Base-by-base conservation (phyloP, 2,888 invertebrate species). In the Acrocera orbiculus region DNA sequence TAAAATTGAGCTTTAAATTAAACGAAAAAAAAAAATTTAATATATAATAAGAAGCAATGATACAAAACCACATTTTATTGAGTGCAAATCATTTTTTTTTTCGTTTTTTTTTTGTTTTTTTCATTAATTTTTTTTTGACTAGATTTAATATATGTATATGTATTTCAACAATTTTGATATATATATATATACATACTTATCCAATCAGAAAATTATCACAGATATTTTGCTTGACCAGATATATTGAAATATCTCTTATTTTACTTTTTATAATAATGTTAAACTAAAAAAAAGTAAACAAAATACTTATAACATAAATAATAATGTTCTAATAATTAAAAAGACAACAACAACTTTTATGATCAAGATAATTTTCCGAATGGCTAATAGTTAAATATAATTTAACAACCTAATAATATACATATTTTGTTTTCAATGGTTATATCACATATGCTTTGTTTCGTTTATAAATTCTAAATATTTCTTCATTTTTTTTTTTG, bases 141-240 rank as follows among this genome's bases (percentile, higher is more conserved):
- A 4, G 10, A 5, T 22, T 22, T 22, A 22, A 22, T 6, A 5
- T 22, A 4, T 22, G 8, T 10, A 6, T n/a, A n/a, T n/a, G n/a
- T n/a, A n/a, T n/a, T n/a, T n/a, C n/a, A n/a, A n/a, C n/a, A n/a
- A n/a, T n/a, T n/a, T n/a, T n/a, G n/a, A n/a, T n/a, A n/a, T n/a
- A n/a, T n/a, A n/a, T n/a, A n/a, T n/a, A n/a, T n/a, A n/a, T n/a
- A 24, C 30, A 35, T 35, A 35, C 29, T 35, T 30, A 35, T 35
- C 40, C 37, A 35, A 35, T 40, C 37, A 40, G 40, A 40, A 37
- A 40, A 40, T 40, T 40, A 40, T 40, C 37, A 37, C 40, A 40
- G 37, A 40, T 40, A 40, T 37, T 37, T 40, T 37, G 34, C 19
- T 29, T 39, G 35, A 39, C 37, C 35, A 39, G 34, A 39, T 23